Evolutionary conservation across 2,888 invertebrate genomes (phyloP).

Genomic region (Acleris cristana): DNA sequence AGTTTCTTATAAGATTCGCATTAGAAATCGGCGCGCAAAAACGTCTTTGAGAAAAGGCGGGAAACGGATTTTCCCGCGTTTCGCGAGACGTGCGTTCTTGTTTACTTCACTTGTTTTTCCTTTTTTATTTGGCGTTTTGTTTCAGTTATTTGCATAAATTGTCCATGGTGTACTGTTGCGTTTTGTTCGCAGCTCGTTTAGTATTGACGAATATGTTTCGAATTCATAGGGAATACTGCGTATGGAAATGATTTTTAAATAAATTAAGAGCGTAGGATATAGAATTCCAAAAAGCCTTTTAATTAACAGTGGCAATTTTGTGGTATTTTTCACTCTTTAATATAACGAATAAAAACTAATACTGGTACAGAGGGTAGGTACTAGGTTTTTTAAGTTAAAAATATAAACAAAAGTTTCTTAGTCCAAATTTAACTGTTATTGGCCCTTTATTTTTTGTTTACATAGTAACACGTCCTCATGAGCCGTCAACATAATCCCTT

Average conservation of each 20-base stretch:
- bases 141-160: slow-evolving; percentile 16
- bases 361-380: too few species aligned
- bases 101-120: slow-evolving; percentile 63
- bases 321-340: too few species aligned
- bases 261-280: slow-evolving; percentile 2
- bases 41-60: slow-evolving; percentile 72
- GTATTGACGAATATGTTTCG: slow-evolving; percentile 7
- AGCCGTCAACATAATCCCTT: slow-evolving; percentile 73
- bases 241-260: not conserved
- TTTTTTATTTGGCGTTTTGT: slow-evolving; percentile 38
- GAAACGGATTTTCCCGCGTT: slow-evolving; percentile 80
- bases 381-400: not conserved
- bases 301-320: not conserved
- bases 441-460: slow-evolving; percentile 23
- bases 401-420: not conserved
- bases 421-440: not conserved
- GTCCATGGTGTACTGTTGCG: slow-evolving; percentile 2
- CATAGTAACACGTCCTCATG: slow-evolving; percentile 57
- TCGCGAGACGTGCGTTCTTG: slow-evolving; percentile 76
- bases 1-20: slow-evolving; percentile 66
- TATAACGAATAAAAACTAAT: too few species aligned
- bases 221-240: not conserved
- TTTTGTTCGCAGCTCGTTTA: slow-evolving; percentile 9
- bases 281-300: too few species aligned
- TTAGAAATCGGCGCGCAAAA: slow-evolving; percentile 59